Base-by-base conservation (phyloP, 2,113 vertebrate species). In the Thunnus maccoyii region DNA sequence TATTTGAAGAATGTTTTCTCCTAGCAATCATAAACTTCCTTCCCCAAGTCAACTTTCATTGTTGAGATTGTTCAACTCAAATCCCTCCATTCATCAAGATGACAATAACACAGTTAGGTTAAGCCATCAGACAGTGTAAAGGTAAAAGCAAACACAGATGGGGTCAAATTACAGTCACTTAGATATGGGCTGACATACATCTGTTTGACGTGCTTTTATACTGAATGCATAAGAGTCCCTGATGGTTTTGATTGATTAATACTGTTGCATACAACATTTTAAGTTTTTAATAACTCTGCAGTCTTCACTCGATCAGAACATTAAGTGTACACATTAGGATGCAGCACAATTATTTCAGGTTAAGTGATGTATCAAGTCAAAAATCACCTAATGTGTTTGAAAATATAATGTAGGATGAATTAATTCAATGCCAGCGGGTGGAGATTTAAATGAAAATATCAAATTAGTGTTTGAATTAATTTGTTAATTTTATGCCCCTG, bases 391-490 rank as follows among this genome's bases (percentile, higher is more conserved):
- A 62, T 27, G 27, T 27, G 3, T 30, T 44, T 70, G 3, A 32
- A 47, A 36, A 58, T 3, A 30, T 32, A 58, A n/a, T 44, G 15
- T 41, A 55, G 65, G 52, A 66, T 75, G 50, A 75, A 72, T 57
- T 27, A 17, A 70, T 79, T 67, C 13, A 46, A 12, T 76, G 41
- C 56, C 50, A 18, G 17, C 5, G 64, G 57, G 16, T 48, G 30
- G 52, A 55, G 61, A 50, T 41, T 71, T 27, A 63, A 46, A 63
- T 62, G 25, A 70, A 62, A 66, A 70, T 30, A 63, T 16, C 41
- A 78, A 78, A 51, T 58, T 17, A 60, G 57, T 5, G 12, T 60
- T 71, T 30, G 58, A 78, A 63, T 78, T 27, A 56, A 69, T 60
- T 16, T 14, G 12, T 76, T 20, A 22, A 32, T 58, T 27, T 46